Evolutionary conservation across 1,140 invertebrate species (phyloP), one percentile per base, ranked within the genome.

Genomic region (Trypoxylus dichotomus): DNA sequence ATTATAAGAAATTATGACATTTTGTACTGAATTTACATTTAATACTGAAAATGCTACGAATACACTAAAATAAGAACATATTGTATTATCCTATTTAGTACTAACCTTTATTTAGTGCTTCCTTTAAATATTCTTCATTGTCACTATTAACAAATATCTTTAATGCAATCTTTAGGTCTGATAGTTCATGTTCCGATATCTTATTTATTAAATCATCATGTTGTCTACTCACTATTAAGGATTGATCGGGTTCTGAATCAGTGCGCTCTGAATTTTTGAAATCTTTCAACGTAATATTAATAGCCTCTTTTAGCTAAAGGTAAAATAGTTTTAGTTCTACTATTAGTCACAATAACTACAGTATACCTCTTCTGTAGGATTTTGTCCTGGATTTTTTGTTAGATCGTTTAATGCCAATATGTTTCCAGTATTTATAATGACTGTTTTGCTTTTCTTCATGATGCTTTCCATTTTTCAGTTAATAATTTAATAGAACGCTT

Each of bases 311-410:
- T 68, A 95, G 82, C 93, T 94, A 85, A 79, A 90, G 90, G 81
- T 8, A 43, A 74, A 41, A 74, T 24, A 43, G 1, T 13, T 27
- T 68, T 15, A 13, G 8, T 68, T 68, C 3, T 10, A 10, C 27
- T 27, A 73, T 25, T 25, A 15, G 75, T 19, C 74, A 60, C 32
- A 37, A 2, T 37, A 37, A 37, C 10, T 77, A 80, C 77, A 79
- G 83, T 83, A 87, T 86, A 95, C 95, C 90, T 97, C 95, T 85
- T 96, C 93, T 63, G 92, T 92, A 25, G 95, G 91, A 87, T 91
- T 93, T 84, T 94, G 92, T 79, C 92, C 93, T 75, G 93, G 92
- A 85, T 95, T 95, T 85, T 93, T 93, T 83, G 94, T 95, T 21
- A 95, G 88, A 83, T 95, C 91, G 84, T 94, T 93, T 77, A 94